Conservation (phyloP, 2,113 vertebrate species). For the Eolophus roseicapilla region DNA sequence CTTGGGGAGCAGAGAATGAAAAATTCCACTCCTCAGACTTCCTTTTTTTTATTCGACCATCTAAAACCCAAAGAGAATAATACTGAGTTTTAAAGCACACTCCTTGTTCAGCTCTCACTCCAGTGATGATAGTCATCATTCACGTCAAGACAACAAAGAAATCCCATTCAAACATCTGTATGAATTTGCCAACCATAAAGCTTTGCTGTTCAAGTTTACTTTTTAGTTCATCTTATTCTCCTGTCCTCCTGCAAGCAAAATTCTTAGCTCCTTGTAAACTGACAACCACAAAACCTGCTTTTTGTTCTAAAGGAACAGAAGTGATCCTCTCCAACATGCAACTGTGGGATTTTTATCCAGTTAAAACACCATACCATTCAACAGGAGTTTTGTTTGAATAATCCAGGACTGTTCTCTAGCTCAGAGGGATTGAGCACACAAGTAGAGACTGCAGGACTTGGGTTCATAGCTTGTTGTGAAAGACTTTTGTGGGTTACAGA, state of each 20-base stretch:
- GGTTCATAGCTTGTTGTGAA: neutral
- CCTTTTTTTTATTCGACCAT: neutral
- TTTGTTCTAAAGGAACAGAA: neutral
- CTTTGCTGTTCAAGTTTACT: neutral
- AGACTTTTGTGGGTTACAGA: neutral
- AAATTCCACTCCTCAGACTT: neutral
- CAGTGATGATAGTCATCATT: neutral
- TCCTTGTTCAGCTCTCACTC: neutral
- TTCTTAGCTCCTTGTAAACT: neutral
- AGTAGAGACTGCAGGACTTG: neutral
- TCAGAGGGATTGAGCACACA: neutral
- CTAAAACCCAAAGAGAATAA: neutral
- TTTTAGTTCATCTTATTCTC: neutral
- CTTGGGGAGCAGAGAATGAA: neutral
- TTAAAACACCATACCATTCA: neutral
- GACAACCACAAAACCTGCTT: neutral
- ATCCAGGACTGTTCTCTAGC: neutral
- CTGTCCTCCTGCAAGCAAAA: neutral
- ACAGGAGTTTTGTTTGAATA: neutral
- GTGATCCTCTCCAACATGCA: neutral
- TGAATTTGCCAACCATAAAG: neutral
- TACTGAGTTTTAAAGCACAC: neutral
- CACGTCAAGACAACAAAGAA: neutral
- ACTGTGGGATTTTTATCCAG: neutral
- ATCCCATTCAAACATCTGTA: neutral